Percentiles rank a stretch among this genome's conserved stretches.
phyloP scores from a whole-genome alignment of 1,140 invertebrate species.

The Drosophila murphyi region DNA sequence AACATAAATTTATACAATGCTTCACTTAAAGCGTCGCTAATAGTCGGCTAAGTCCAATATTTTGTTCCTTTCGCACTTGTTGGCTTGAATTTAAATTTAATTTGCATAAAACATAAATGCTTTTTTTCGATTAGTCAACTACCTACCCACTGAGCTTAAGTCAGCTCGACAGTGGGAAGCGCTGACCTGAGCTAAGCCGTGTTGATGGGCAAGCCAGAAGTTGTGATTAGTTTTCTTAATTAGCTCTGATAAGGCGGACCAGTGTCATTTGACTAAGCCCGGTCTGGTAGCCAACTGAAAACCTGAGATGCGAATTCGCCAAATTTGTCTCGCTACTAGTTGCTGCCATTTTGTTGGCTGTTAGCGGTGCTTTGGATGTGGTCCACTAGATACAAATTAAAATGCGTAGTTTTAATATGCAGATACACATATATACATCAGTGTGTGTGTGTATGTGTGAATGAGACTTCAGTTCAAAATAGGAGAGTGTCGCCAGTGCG shows the following conservation, averaged over 20 bases:
- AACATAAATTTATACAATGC: neutral
- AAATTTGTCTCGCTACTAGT: slow-evolving; percentile 16
- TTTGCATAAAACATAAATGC: slow-evolving; percentile 75
- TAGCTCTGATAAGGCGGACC: slow-evolving; percentile 56
- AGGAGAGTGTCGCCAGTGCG: slow-evolving; percentile 69
- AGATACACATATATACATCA: neutral
- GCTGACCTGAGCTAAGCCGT: slow-evolving; percentile 18
- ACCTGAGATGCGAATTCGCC: slow-evolving; percentile 5
- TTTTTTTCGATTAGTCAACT: slow-evolving; percentile 69
- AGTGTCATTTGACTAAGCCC: slow-evolving; percentile 24
- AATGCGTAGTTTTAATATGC: slow-evolving; percentile 12
- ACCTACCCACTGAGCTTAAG: slow-evolving; percentile 39
- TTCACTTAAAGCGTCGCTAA: slow-evolving; percentile 3
- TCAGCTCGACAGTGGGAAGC: neutral
- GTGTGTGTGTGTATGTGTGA: neutral
- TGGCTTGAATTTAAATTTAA: slow-evolving; percentile 68
- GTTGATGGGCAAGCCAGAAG: slow-evolving; percentile 42
- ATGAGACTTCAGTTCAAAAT: slow-evolving; percentile 61
- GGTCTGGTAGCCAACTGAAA: neutral
- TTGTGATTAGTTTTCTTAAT: slow-evolving; percentile 69
- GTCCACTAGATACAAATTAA: slow-evolving; percentile 22
- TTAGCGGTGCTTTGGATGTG: slow-evolving; percentile 17
- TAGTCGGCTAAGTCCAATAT: slow-evolving; percentile 13
- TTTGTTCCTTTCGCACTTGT: slow-evolving; percentile 46
- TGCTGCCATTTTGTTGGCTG: slow-evolving; percentile 7